Conservation (phyloP, 2,888 invertebrate genomes). For the Morpho achilles region DNA sequence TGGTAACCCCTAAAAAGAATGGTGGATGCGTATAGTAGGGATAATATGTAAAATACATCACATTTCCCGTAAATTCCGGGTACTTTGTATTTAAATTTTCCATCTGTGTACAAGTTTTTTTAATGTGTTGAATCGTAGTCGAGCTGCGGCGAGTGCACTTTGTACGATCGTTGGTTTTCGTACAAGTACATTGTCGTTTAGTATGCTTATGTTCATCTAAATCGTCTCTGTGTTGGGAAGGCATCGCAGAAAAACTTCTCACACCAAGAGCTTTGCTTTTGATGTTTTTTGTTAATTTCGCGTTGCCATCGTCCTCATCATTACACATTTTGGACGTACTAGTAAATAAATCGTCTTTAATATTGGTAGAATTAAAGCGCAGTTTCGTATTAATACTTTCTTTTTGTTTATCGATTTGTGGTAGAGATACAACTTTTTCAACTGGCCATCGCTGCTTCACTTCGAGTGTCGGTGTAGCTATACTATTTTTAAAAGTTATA, state of each 20-base stretch:
- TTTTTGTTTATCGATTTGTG: conserved; percentile 15
- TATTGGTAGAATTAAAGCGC: background rate
- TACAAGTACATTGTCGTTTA: conserved; percentile 39
- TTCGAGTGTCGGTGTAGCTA: conserved; percentile 46
- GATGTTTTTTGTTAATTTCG: conserved; percentile 20
- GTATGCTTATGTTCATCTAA: conserved; percentile 11
- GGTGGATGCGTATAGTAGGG: conserved; percentile 41
- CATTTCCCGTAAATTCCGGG: conserved; percentile 32
- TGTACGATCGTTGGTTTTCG: conserved; percentile 30
- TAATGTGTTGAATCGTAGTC: conserved; percentile 15
- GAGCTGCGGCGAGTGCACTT: conserved; percentile 35
- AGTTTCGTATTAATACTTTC: conserved; percentile 6
- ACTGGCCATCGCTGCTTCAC: conserved; percentile 54
- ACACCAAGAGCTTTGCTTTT: conserved; percentile 48
- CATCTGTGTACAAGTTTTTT: conserved; percentile 30
- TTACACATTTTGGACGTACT: background rate
- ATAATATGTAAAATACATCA: conserved; percentile 25
- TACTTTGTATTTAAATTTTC: conserved; percentile 11
- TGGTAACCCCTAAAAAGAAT: conserved; percentile 35
- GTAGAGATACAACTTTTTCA: conserved; percentile 35
- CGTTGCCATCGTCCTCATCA: conserved; percentile 13
- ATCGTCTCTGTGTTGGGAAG: conserved; percentile 6
- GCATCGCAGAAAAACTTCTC: conserved; percentile 44
- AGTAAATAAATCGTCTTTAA: background rate
- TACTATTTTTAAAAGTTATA: conserved; percentile 34